phyloP scores from a whole-genome alignment of 1,140 invertebrate genomes.

The Chrysoperla carnea region DNA sequence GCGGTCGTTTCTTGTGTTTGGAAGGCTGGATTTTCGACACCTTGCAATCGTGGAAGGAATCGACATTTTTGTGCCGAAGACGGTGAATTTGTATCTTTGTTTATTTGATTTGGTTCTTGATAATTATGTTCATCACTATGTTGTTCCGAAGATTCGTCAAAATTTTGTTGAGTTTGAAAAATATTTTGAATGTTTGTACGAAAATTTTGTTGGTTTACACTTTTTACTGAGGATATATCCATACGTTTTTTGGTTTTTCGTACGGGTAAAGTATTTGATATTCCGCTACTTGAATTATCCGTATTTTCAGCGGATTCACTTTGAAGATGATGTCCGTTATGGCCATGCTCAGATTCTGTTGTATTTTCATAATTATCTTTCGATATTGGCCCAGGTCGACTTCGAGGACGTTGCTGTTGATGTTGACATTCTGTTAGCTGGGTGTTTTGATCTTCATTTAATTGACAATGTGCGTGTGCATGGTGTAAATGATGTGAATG shows the following conservation, averaged over 20 bases:
- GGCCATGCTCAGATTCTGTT: conserved; percentile 14
- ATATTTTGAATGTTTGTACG: conserved; percentile 27
- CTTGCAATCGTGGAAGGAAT: conserved; percentile 27
- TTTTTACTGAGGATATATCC: conserved; percentile 24
- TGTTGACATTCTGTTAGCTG: conserved; percentile 8
- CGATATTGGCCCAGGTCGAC: conserved; percentile 12
- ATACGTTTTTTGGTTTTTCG: conserved; percentile 30
- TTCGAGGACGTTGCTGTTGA: conserved; percentile 6
- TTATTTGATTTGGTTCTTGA: conserved; percentile 12
- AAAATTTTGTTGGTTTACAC: conserved; percentile 16
- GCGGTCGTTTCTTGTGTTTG: conserved; percentile 30
- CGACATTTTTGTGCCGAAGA: conserved; percentile 14
- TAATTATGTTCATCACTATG: conserved; percentile 15
- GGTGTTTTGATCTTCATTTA: conserved; percentile 15
- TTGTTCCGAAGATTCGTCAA: conserved; percentile 3
- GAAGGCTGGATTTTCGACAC: conserved; percentile 47
- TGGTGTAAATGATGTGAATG: conserved; percentile 18
- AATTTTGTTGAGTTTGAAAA: conserved; percentile 15
- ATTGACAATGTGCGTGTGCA: conserved; percentile 20
- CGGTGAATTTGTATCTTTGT: conserved; percentile 5
- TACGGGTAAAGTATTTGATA: conserved; percentile 28
- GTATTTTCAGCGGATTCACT: conserved; percentile 22
- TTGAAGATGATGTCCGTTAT: conserved; percentile 14
- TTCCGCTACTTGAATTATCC: conserved; percentile 22
- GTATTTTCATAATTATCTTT: conserved; percentile 25